Base-by-base conservation (phyloP, 2,888 invertebrate species). In the Luperina nickerlii region DNA sequence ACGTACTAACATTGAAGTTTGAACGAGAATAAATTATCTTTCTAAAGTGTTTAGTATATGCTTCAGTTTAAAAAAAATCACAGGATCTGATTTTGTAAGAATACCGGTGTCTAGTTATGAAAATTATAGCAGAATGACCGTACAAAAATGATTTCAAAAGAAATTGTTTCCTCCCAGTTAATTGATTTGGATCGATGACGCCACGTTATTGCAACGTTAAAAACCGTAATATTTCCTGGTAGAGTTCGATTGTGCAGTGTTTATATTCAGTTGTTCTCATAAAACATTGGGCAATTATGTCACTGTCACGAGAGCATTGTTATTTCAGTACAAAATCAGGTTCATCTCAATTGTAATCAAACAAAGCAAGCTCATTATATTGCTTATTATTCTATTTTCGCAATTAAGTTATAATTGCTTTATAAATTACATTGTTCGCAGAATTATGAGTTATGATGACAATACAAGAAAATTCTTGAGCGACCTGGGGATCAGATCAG, bases 301-400 rank as follows among this genome's bases (percentile, higher is more conserved):
- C 91, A 91, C 87, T 89, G 90, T 87, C 90, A 85, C 86, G 73
- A 90, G 84, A 81, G 87, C 89, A 92, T 93, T 92, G 92, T 92
- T 87, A 87, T 89, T 90, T 87, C 83, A 82, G 80, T 79, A 84
- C 88, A 85, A 87, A 90, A 90, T 90, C 81, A 87, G 86, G 78
- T 82, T 76, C 77, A 88, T 90, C 82, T 82, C 84, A 83, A 92
- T 90, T 90, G 88, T 88, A 84, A 84, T 86, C 51, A 86, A 88
- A 88, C 85, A 85, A 90, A 89, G 87, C 87, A 85, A 82, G 83
- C 75, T 79, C 80, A 78, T 91, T 89, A 89, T 85, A 86, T 88
- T 86, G 87, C 84, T 87, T 87, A 85, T 79, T 78, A 82, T 79
- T 63, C 71, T 70, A 83, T 75, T 81, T 87, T 88, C 66, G 71